A percentile compares a stretch with the other conserved stretches of the same genome.
Evolutionary conservation across 2,888 invertebrate species (phyloP).

Genomic region (Calliopum simillimum): DNA sequence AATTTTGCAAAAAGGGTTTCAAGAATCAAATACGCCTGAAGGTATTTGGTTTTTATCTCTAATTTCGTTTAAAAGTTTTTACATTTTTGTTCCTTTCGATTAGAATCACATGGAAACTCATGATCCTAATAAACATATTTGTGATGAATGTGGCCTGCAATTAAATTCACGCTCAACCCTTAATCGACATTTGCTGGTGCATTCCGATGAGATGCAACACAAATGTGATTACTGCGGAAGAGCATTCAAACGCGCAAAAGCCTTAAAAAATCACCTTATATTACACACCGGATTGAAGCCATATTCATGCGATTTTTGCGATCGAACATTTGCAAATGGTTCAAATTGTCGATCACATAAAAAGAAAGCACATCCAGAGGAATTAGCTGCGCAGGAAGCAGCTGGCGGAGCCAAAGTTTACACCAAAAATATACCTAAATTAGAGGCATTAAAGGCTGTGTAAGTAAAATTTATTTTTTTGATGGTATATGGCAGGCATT

Average conservation of each 20-base stretch:
- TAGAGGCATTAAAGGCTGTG: constrained; percentile 64
- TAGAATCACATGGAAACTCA: constrained; percentile 62
- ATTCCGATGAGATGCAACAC: constrained; percentile 64
- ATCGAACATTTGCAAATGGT: constrained; percentile 67
- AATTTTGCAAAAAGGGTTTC: constrained; percentile 65
- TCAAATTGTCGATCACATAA: constrained; percentile 67
- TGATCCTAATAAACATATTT: constrained; percentile 62
- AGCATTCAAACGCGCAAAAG: constrained; percentile 66
- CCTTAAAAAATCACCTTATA: constrained; percentile 65
- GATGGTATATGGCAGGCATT: too few species aligned
- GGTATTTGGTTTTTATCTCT: constrained; percentile 33
- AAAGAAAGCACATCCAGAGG: constrained; percentile 65
- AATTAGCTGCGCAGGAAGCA: constrained; percentile 65
- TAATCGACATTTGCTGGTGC: constrained; percentile 61
- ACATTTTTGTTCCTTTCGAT: constrained; percentile 17
- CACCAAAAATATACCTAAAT: constrained; percentile 65
- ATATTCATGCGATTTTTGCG: constrained; percentile 66
- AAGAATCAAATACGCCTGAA: constrained; percentile 61
- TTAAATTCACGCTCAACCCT: constrained; percentile 61
- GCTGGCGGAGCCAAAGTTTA: constrained; percentile 60
- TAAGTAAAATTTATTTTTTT: constrained; percentile 48
- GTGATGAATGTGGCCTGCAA: constrained; percentile 61
- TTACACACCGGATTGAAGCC: constrained; percentile 66
- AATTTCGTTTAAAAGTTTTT: too few species aligned
- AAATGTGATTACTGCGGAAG: constrained; percentile 64